phyloP scores from a whole-genome alignment of 53 echinoderm and acorn worm species.

The Astropecten irregularis region DNA sequence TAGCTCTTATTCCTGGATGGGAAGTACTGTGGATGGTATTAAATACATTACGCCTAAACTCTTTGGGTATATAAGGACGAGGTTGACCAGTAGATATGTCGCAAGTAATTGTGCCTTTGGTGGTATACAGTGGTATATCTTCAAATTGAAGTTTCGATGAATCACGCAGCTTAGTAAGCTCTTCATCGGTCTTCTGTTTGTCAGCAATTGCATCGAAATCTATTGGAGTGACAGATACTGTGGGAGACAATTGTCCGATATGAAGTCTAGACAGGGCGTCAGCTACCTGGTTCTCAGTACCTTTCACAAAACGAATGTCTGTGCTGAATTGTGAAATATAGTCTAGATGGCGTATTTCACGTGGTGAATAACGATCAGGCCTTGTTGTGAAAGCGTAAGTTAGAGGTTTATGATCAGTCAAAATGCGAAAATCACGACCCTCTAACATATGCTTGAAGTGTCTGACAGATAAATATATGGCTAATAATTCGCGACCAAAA shows the following conservation, averaged over 20 bases:
- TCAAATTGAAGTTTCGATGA: constrained; percentile 3
- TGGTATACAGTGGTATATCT: background rate
- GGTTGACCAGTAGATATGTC: background rate
- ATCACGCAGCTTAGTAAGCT: background rate
- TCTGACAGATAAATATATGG: constrained; percentile 3
- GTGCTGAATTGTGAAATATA: constrained; percentile 29
- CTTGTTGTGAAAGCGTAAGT: constrained; percentile 19
- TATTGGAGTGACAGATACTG: background rate
- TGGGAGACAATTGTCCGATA: background rate
- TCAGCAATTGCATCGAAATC: background rate
- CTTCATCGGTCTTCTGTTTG: background rate
- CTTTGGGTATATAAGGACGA: background rate
- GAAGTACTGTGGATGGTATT: constrained; percentile 2
- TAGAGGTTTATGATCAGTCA: no score
- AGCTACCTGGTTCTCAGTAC: background rate
- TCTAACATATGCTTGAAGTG: constrained; percentile 53
- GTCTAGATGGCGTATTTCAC: constrained; percentile 50
- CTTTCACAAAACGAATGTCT: background rate
- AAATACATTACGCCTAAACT: background rate
- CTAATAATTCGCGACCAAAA: no score
- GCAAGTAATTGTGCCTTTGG: background rate
- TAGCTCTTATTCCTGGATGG: constrained; percentile 40
- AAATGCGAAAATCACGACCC: constrained; percentile 41
- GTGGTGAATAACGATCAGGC: constrained; percentile 46
- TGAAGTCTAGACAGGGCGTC: background rate